phyloP scores from a whole-genome alignment of 2,113 vertebrate genomes.

The Zapornia atra region DNA sequence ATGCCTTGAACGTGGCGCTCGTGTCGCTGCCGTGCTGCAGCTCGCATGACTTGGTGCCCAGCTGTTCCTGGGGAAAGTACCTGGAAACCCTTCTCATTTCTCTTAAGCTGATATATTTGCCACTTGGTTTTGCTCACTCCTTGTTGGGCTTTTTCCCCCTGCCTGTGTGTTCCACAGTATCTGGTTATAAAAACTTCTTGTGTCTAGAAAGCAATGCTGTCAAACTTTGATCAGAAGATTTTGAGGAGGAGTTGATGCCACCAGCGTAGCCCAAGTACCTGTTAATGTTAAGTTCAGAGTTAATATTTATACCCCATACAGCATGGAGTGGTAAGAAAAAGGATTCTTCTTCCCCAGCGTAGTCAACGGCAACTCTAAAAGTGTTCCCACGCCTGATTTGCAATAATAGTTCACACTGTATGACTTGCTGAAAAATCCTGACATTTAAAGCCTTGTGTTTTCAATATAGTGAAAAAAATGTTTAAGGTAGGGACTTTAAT shows the following conservation, averaged over 20 bases:
- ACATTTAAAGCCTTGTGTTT: neutral
- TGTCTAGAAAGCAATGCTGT: neutral
- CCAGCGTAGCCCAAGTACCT: neutral
- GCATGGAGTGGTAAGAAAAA: neutral
- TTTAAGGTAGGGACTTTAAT: neutral
- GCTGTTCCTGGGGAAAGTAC: slow-evolving; percentile 12
- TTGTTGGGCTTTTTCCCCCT: neutral
- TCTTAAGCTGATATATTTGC: neutral
- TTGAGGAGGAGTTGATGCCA: neutral
- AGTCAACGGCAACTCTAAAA: neutral
- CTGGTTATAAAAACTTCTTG: neutral
- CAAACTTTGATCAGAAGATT: neutral
- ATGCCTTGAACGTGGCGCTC: slow-evolving; percentile 61
- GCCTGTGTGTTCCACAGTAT: neutral
- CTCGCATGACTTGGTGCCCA: slow-evolving; percentile 52
- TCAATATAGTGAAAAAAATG: neutral
- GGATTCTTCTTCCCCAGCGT: neutral
- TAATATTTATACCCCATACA: neutral
- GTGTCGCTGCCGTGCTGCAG: slow-evolving; percentile 42
- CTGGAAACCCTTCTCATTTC: neutral
- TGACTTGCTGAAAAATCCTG: neutral
- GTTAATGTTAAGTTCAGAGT: neutral
- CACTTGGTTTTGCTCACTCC: neutral
- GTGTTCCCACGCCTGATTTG: neutral
- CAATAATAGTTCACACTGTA: neutral